A percentile compares a stretch with the other conserved stretches of the same genome.
Conservation (phyloP, 2,113 vertebrate species). For the Rhineura floridana region DNA sequence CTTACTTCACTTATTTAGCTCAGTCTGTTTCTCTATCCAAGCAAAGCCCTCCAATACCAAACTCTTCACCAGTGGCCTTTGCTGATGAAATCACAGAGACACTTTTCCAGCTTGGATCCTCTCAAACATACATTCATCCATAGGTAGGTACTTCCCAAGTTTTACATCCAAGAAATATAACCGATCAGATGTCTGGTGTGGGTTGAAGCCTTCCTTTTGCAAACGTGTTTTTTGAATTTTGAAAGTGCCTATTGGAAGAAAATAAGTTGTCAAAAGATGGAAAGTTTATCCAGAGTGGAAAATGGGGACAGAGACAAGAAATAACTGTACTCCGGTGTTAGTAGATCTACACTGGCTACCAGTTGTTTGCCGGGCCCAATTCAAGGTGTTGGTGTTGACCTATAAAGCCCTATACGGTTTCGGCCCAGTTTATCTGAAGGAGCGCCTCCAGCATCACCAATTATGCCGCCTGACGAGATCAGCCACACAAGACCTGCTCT, state of each 20-base stretch:
- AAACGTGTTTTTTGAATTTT: slow-evolving; percentile 89
- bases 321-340: not conserved
- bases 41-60: not conserved
- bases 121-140: slow-evolving; percentile 76
- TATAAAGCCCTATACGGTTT: too few relatives aligned
- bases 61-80: not conserved
- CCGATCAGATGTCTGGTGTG: slow-evolving; percentile 74
- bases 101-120: slow-evolving; percentile 74
- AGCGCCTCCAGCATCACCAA: too few relatives aligned
- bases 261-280: too few relatives aligned
- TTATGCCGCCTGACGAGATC: too few relatives aligned
- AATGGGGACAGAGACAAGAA: not conserved
- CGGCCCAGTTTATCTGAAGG: too few relatives aligned
- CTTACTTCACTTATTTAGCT: not conserved
- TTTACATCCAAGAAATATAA: slow-evolving; percentile 85
- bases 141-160: slow-evolving; percentile 76
- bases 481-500: too few relatives aligned
- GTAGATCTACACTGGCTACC: too few relatives aligned
- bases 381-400: too few relatives aligned
- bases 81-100: not conserved
- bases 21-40: not conserved
- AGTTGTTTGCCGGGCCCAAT: too few relatives aligned
- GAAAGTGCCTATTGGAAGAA: slow-evolving; percentile 80
- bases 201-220: slow-evolving; percentile 83
- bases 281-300: not conserved